Evolutionary conservation across 2,797 vertebrate species (phyloP).

Genomic region (Poecilia wingei): DNA sequence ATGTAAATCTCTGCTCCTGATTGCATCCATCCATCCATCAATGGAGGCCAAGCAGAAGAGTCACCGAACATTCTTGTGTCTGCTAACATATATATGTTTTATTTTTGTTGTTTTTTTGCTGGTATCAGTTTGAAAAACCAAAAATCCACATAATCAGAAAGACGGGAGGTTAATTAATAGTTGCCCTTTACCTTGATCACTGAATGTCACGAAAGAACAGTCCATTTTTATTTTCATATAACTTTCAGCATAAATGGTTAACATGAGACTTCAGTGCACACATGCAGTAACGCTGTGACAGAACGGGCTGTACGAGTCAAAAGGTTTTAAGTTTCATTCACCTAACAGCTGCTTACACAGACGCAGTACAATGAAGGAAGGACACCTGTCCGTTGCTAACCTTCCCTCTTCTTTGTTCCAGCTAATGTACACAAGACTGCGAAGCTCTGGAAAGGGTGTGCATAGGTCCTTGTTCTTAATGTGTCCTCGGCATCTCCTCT

Average conservation of each 20-base stretch:
- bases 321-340: constrained; percentile 23
- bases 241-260: background rate
- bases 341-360: constrained; percentile 16
- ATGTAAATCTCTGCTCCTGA: background rate
- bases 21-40: background rate
- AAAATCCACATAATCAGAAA: background rate
- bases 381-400: constrained; percentile 58
- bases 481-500: constrained; percentile 35
- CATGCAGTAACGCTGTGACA: background rate
- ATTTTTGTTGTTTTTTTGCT: background rate
- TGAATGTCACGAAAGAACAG: background rate
- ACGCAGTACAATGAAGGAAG: constrained; percentile 49
- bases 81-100: background rate
- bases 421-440: constrained; percentile 43
- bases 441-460: constrained; percentile 56
- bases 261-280: background rate
- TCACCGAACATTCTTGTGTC: background rate
- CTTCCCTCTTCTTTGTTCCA: constrained; percentile 48
- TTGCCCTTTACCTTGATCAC: background rate
- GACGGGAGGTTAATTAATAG: background rate
- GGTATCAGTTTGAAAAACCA: background rate
- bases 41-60: background rate
- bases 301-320: background rate
- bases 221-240: background rate
- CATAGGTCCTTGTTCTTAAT: constrained; percentile 40